Evolutionary conservation across 30 jellyfish, hydroid and myxozoan genomes (phyloP).

Genomic region (Nemopilema nomurai): DNA sequence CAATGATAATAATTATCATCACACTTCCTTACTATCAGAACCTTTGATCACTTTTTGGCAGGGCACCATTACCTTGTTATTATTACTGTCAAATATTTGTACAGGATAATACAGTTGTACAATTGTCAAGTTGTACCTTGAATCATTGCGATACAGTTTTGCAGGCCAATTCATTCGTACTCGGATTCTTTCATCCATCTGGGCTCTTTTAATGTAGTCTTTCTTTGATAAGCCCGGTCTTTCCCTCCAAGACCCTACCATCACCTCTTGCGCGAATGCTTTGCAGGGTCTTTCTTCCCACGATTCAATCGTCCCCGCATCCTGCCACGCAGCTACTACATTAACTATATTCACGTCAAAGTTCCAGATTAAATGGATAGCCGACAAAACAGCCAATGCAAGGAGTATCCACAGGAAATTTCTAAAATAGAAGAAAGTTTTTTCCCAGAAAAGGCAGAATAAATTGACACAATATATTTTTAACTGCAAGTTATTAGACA

Average conservation of each 20-base stretch:
- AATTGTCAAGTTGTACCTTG: constrained; percentile 53
- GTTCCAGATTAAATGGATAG: not conserved
- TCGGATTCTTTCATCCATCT: constrained; percentile 66
- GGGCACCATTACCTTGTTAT: too few species aligned
- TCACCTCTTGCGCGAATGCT: constrained; percentile 34
- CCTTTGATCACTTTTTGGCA: too few species aligned
- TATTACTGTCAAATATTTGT: too few species aligned
- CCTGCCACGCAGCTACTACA: too few species aligned
- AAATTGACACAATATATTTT: too few species aligned
- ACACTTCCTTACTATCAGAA: too few species aligned
- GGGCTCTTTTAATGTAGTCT: constrained; percentile 30
- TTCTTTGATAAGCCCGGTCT: constrained; percentile 30
- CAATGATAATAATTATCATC: too few species aligned
- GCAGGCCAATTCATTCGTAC: constrained; percentile 80
- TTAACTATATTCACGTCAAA: not conserved
- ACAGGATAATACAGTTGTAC: too few species aligned
- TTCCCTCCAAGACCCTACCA: constrained; percentile 69
- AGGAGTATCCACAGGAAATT: not conserved
- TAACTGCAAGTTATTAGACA: too few species aligned
- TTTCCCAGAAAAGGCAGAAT: too few species aligned
- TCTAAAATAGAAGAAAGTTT: not conserved
- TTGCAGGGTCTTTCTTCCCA: constrained; percentile 13
- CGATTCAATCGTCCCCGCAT: too few species aligned
- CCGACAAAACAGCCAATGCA: not conserved
- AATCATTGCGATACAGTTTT: constrained; percentile 65